These are phyloP conservation scores for Drosophila sordidula DNA, from an alignment of 2,888 invertebrate genomes.

Conservation along the genomic window DNA sequence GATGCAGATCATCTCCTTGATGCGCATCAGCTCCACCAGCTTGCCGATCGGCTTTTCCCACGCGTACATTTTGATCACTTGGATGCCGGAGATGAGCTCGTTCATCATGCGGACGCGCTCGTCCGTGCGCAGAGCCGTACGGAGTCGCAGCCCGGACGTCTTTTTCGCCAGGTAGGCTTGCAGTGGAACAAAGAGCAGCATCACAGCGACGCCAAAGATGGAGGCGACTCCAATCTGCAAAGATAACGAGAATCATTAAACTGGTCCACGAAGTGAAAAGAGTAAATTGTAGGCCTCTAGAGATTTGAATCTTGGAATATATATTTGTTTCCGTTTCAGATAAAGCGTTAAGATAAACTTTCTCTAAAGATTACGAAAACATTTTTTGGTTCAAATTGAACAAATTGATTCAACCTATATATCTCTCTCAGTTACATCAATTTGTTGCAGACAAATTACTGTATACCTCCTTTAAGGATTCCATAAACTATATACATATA, in stretches of 20 bases:
- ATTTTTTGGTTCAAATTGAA: too few species aligned
- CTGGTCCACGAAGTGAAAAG: too few species aligned
- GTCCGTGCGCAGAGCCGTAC: slow-evolving; percentile 94
- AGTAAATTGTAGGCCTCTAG: too few species aligned
- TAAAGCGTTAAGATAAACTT: too few species aligned
- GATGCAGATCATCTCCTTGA: slow-evolving; percentile 87
- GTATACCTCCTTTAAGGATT: too few species aligned
- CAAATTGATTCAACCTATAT: too few species aligned
- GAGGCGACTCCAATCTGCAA: slow-evolving; percentile 86
- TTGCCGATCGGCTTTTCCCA: slow-evolving; percentile 95
- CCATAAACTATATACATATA: too few species aligned
- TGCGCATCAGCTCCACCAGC: slow-evolving; percentile 89
- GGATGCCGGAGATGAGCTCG: slow-evolving; percentile 94
- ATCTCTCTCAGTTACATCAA: too few species aligned
- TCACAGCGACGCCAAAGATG: slow-evolving; percentile 86
- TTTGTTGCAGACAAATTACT: too few species aligned
- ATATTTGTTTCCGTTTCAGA: too few species aligned
- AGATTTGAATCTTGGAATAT: too few species aligned
- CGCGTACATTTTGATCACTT: slow-evolving; percentile 98
- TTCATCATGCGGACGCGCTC: slow-evolving; percentile 95
- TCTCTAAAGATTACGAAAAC: too few species aligned
- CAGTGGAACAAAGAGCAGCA: slow-evolving; percentile 89
- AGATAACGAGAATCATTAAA: background rate
- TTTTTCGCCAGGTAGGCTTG: slow-evolving; percentile 92
- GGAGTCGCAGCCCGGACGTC: slow-evolving; percentile 87